Conservation (phyloP, 2,888 invertebrate genomes). For the Antitype chi region DNA sequence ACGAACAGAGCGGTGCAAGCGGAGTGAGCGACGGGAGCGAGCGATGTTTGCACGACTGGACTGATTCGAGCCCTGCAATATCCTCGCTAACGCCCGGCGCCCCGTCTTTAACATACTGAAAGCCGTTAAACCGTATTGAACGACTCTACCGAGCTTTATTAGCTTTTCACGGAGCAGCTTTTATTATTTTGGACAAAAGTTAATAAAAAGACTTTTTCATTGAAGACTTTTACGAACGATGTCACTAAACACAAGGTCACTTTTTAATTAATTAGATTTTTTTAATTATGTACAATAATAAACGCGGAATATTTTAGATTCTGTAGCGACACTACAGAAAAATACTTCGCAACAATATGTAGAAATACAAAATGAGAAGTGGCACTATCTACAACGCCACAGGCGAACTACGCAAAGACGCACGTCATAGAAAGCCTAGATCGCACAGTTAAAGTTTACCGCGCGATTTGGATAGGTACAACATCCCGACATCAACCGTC, state of each 20-base stretch:
- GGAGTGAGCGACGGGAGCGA: slow-evolving; percentile 6
- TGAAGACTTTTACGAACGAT: not conserved
- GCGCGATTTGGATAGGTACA: too few relatives aligned
- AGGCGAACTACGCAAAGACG: too few relatives aligned
- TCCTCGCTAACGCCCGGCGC: slow-evolving; percentile 33
- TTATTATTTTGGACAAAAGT: slow-evolving; percentile 14
- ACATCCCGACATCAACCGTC: too few relatives aligned
- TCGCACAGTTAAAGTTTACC: too few relatives aligned
- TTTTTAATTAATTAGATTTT: not conserved
- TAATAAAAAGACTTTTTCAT: slow-evolving; percentile 12
- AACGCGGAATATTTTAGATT: not conserved
- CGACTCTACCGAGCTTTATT: slow-evolving; percentile 45
- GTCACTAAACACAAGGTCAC: not conserved
- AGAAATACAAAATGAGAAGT: too few relatives aligned
- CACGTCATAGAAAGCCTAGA: too few relatives aligned
- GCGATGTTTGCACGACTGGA: slow-evolving; percentile 55
- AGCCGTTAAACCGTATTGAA: slow-evolving; percentile 37
- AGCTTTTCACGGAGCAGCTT: slow-evolving; percentile 11
- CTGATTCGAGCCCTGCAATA: slow-evolving; percentile 47
- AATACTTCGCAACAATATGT: too few relatives aligned
- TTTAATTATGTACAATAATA: not conserved
- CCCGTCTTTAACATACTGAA: slow-evolving; percentile 47
- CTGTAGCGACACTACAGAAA: too few relatives aligned
- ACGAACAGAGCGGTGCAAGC: slow-evolving; percentile 5
- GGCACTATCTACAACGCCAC: too few relatives aligned